These are phyloP conservation scores for Troides aeacus DNA, from an alignment of 2,888 invertebrate genomes.

Conservation along the genomic window DNA sequence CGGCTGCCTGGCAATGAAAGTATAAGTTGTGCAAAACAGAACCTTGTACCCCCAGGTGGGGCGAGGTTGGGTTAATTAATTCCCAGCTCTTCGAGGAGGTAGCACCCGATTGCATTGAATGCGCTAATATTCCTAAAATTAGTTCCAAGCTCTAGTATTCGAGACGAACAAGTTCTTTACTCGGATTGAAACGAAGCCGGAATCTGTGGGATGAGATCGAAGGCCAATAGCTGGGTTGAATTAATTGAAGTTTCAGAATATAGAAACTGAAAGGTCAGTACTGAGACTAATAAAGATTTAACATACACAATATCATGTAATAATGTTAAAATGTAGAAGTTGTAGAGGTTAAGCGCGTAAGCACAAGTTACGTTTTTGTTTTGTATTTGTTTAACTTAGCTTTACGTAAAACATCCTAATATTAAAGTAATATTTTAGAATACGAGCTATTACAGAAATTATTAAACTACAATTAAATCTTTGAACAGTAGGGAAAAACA, in stretches of 20 bases:
- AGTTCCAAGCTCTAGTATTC: conserved; percentile 4
- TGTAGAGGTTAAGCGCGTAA: no score
- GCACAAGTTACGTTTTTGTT: no score
- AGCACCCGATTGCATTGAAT: conserved; percentile 14
- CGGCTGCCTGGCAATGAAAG: conserved; percentile 36
- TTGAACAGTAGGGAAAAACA: no score
- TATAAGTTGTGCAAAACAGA: conserved; percentile 44
- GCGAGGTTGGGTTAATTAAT: conserved; percentile 46
- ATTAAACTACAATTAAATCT: no score
- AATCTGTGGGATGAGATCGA: neutral
- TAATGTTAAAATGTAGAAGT: no score
- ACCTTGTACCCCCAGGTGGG: conserved; percentile 32
- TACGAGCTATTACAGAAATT: no score
- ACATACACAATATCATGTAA: no score
- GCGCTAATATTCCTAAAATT: conserved; percentile 14
- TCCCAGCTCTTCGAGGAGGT: conserved; percentile 27
- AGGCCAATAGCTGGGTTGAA: neutral
- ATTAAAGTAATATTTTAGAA: no score
- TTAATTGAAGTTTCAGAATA: conserved; percentile 9
- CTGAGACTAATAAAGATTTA: no score
- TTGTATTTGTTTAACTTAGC: no score
- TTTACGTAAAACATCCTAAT: no score
- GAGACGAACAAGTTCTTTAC: conserved; percentile 8
- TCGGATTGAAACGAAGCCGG: neutral
- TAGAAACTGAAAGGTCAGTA: neutral